Base-by-base conservation (phyloP, 2,113 vertebrate genomes). In the Cathartes aura region DNA sequence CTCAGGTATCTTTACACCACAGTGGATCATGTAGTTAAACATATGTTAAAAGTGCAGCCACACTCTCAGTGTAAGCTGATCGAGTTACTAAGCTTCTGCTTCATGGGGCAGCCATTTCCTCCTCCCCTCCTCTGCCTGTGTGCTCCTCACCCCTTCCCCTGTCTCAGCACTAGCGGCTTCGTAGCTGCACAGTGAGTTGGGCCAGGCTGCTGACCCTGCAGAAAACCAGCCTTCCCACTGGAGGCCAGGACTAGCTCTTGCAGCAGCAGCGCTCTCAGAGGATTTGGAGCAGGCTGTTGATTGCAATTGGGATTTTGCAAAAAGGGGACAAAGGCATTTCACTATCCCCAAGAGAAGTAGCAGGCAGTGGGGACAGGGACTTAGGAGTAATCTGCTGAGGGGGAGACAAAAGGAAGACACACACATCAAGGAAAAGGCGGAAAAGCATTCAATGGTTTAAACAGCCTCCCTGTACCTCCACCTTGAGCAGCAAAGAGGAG, bases 161-260 rank as follows among this genome's bases (percentile, higher is more conserved):
- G 5, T 11, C 59, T 26, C 43, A 36, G 74, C 21, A 2, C 32
- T 6, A 24, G 15, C 2, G 2, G 14, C 16, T 6, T 8, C 1
- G 5, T 4, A 21, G 32, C 36, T 15, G 34, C 11, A 6, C 34
- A 5, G 24, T 0, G 7, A 27, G 47, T 3, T 0, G 3, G 43
- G n/a, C 18, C 73, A 48, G 59, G 58, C 42, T 81, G 43, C 60
- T 19, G 47, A 72, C 5, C 62, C 21, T 1, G 6, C n/a, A 11
- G 32, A 24, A 68, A 30, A 34, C 9, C 2, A 2, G 52, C 19
- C 45, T 86, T 81, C 59, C 60, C 36, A 5, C 13, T 21, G 30
- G 60, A 63, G 27, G 18, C 22, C 72, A 62, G 72, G 52, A 29
- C 45, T 0, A 45, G 30, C 38, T 76, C 58, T 16, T 6, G 21